phyloP scores from a whole-genome alignment of 2,797 vertebrate genomes.

The Syncerus caffer region DNA sequence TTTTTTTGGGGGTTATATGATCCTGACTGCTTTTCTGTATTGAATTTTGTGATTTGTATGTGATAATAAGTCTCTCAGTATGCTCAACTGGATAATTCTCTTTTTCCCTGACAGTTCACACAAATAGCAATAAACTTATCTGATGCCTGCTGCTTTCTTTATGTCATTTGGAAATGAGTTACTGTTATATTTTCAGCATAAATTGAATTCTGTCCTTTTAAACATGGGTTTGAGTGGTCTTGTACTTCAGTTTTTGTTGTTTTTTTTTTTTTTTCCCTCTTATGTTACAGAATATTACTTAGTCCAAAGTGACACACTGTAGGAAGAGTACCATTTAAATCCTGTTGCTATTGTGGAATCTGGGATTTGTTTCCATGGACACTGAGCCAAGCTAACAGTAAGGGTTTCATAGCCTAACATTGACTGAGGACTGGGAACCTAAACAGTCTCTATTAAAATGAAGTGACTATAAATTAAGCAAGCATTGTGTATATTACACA shows the following conservation, averaged over 20 bases:
- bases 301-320: background rate
- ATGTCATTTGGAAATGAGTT: constrained; percentile 23
- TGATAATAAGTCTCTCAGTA: constrained; percentile 34
- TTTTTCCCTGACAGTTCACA: constrained; percentile 43
- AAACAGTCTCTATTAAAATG: constrained; percentile 49
- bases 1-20: background rate
- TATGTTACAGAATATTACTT: constrained; percentile 56
- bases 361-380: constrained; percentile 60
- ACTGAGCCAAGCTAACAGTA: constrained; percentile 48
- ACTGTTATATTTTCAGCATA: constrained; percentile 40
- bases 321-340: constrained; percentile 49
- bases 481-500: background rate
- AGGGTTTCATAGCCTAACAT: constrained; percentile 50
- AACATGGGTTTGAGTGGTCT: constrained; percentile 4
- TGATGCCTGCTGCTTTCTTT: constrained; percentile 40
- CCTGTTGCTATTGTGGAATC: constrained; percentile 35
- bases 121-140: constrained; percentile 55
- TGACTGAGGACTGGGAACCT: background rate
- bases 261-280: background rate
- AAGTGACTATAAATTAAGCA: constrained; percentile 57
- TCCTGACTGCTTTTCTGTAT: background rate
- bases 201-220: constrained; percentile 65
- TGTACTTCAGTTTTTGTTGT: constrained; percentile 43
- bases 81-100: constrained; percentile 42
- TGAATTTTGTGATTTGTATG: constrained; percentile 21